Base-by-base conservation (phyloP, 2,797 vertebrate genomes). In the Cyprinella venusta region DNA sequence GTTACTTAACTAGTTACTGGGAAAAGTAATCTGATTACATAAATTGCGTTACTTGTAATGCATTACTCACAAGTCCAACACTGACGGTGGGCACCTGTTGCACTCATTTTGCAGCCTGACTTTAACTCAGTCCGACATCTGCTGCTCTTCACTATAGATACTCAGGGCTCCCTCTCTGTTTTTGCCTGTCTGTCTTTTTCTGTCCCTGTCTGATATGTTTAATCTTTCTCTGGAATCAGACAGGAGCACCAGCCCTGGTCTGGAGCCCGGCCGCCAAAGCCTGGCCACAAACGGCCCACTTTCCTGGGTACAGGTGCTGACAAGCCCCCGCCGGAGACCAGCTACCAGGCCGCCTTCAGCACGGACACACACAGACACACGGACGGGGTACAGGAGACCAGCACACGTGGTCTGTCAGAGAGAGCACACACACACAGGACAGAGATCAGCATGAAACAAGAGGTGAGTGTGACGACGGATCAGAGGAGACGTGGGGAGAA, bases 221-320 rank as follows among this genome's bases (percentile, higher is more conserved):
- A 0, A 50, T 87, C 40, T 72, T 61, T 80, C 9, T 82, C 24
- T 77, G 48, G 59, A 26, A 30, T 82, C 82, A 99, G 97, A 90
- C 96, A 97, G 84, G 97, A 98, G 78, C 97, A 95, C 92, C 94
- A 92, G 65, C 94, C 96, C 0, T 97, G 96, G 97, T 94, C 94
- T 8, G 96, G 94, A 87, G 95, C 87, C 80, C 96, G 93, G 90
- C 96, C 96, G 0, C 94, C 96, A 61, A 96, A 94, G 91, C 92
- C 95, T 79, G 90, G 93, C 19, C 96, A 92, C 90, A 95, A 91
- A 86, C 94, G 91, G 79, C 93, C 95, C 3, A 90, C 94, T 5
- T 94, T 93, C 76, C 89, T 94, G 86, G 91, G 95, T 84, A 94
- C 94, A 16, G 94, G 93, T 33, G 93, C 93, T 56, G 94, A 92